phyloP scores from a whole-genome alignment of 2,113 vertebrate genomes.

The Podocnemis expansa region DNA sequence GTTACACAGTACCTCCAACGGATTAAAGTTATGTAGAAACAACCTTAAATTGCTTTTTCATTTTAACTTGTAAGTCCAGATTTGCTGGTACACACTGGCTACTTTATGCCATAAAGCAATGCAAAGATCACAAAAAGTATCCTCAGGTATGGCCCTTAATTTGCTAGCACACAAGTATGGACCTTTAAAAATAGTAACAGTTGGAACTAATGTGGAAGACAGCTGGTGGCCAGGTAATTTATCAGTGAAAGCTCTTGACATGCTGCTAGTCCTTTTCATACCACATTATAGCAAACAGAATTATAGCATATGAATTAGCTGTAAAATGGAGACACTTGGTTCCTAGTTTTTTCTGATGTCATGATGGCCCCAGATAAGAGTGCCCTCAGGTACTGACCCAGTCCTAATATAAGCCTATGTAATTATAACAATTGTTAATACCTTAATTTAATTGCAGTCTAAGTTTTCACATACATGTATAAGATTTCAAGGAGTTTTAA shows the following conservation, averaged over 20 bases:
- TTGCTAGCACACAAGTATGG: not conserved
- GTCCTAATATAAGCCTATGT: not conserved
- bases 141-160: too few relatives aligned
- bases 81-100: too few relatives aligned
- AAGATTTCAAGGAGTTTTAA: not conserved
- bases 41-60: not conserved
- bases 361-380: too few relatives aligned
- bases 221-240: not conserved
- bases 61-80: too few relatives aligned
- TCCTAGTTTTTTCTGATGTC: not conserved
- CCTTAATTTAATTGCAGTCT: not conserved
- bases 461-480: not conserved
- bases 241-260: not conserved
- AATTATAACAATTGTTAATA: not conserved
- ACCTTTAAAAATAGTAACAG: not conserved
- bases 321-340: not conserved
- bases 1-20: not conserved
- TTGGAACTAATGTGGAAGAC: not conserved
- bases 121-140: too few relatives aligned
- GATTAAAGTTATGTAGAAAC: not conserved
- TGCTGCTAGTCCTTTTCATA: not conserved
- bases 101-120: too few relatives aligned
- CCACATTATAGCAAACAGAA: not conserved
- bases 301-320: not conserved
- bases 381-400: too few relatives aligned